Conservation (phyloP, 2,113 vertebrate species). For the Pseudorasbora parva region DNA sequence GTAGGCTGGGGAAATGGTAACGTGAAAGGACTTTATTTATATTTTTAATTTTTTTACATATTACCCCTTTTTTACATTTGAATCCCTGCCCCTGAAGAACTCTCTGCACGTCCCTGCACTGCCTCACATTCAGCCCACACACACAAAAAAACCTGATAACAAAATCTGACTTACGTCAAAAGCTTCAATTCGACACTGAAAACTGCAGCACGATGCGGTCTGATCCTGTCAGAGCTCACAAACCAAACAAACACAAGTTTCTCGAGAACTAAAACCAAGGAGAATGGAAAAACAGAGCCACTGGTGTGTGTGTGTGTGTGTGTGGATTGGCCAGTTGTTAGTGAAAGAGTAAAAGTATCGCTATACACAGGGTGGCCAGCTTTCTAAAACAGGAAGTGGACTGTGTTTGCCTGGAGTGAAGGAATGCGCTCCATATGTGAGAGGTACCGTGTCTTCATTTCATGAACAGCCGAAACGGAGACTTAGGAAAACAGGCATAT, state of each 20-base stretch:
- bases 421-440: conserved; percentile 51
- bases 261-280: background rate
- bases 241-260: background rate
- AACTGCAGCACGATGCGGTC: background rate
- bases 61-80: too few species aligned
- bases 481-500: conserved; percentile 56
- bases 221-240: background rate
- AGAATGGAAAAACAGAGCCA: background rate
- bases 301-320: background rate
- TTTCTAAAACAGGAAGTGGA: conserved; percentile 43
- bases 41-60: too few species aligned
- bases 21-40: too few species aligned
- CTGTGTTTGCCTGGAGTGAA: conserved; percentile 36
- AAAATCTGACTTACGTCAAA: background rate
- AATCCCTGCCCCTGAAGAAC: too few species aligned
- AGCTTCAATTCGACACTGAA: background rate
- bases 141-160: too few species aligned
- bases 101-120: too few species aligned
- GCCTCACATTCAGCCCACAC: too few species aligned
- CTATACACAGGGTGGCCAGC: background rate
- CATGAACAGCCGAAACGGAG: conserved; percentile 52
- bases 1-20: too few species aligned
- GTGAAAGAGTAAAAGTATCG: background rate
- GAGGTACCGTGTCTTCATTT: conserved; percentile 50
- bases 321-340: background rate